These are phyloP conservation scores for Thelaira solivaga DNA, from an alignment of 2,888 invertebrate species.

Conservation along the genomic window DNA sequence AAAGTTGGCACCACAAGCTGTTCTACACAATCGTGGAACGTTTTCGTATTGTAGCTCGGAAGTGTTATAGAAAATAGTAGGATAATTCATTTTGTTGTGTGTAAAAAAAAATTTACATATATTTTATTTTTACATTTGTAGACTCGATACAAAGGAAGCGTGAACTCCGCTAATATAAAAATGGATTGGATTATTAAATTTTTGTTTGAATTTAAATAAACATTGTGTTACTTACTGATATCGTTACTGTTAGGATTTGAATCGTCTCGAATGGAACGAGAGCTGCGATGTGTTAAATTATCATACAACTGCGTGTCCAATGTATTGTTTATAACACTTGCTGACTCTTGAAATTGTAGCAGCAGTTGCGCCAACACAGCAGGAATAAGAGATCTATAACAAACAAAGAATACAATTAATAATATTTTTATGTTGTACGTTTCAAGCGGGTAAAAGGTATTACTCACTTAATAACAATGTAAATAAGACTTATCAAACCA, in stretches of 20 bases:
- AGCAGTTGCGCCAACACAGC: conserved; percentile 75
- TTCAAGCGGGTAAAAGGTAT: neutral
- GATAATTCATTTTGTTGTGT: too few species aligned
- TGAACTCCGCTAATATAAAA: too few species aligned
- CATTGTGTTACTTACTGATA: conserved; percentile 40
- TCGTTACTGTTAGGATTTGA: conserved; percentile 40
- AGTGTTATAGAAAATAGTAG: too few species aligned
- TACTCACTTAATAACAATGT: conserved; percentile 73
- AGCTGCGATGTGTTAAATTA: conserved; percentile 64
- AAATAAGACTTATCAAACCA: conserved; percentile 80
- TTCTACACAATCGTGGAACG: too few species aligned
- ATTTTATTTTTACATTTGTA: too few species aligned
- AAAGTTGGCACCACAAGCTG: too few species aligned
- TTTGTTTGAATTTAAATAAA: too few species aligned
- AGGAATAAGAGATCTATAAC: conserved; percentile 74
- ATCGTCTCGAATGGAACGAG: conserved; percentile 63
- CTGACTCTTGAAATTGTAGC: conserved; percentile 72
- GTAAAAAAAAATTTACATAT: too few species aligned
- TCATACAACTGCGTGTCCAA: conserved; percentile 16
- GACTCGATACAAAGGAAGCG: too few species aligned
- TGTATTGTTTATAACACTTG: conserved; percentile 27
- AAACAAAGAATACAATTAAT: conserved; percentile 42
- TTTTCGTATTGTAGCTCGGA: neutral
- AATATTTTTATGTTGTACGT: neutral
- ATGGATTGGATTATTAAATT: too few species aligned